Percentiles rank a stretch among this genome's conserved stretches.
Evolutionary conservation across 2,888 invertebrate genomes (phyloP).

Genomic region (Brachylomia viminalis): DNA sequence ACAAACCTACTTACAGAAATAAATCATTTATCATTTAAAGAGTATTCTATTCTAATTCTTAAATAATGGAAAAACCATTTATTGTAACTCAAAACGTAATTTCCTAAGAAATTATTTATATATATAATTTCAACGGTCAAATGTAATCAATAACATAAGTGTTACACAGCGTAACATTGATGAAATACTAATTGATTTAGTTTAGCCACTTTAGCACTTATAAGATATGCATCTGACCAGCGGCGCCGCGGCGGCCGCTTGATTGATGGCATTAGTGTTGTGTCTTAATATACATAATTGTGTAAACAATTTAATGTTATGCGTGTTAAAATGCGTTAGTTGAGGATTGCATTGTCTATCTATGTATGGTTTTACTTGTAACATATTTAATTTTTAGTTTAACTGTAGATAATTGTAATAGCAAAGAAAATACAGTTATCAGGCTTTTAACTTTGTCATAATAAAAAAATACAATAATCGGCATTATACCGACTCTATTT

Average conservation of each 20-base stretch:
- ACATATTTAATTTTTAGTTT: not conserved
- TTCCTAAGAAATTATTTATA: not conserved
- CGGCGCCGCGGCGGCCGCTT: slow-evolving; percentile 16
- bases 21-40: not conserved
- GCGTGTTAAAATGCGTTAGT: slow-evolving; percentile 20
- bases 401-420: not conserved
- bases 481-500: not conserved
- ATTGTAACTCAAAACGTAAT: not conserved
- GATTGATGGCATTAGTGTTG: slow-evolving; percentile 24
- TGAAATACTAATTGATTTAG: slow-evolving; percentile 54
- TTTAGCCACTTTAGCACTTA: slow-evolving; percentile 35
- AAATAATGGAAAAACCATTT: not conserved
- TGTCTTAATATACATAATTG: slow-evolving; percentile 51
- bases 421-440: not conserved
- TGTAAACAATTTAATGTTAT: slow-evolving; percentile 28
- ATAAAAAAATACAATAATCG: not conserved
- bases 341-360: slow-evolving; percentile 26
- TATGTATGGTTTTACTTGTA: not conserved
- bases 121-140: not conserved
- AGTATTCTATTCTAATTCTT: not conserved
- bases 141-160: slow-evolving; percentile 28
- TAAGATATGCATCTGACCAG: slow-evolving; percentile 32
- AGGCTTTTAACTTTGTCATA: not conserved
- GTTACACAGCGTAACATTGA: slow-evolving; percentile 35
- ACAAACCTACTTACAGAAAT: not conserved